Evolutionary conservation across 2,113 vertebrate genomes (phyloP), one percentile per base, ranked within the genome.

Genomic region (Varanus komodoensis): DNA sequence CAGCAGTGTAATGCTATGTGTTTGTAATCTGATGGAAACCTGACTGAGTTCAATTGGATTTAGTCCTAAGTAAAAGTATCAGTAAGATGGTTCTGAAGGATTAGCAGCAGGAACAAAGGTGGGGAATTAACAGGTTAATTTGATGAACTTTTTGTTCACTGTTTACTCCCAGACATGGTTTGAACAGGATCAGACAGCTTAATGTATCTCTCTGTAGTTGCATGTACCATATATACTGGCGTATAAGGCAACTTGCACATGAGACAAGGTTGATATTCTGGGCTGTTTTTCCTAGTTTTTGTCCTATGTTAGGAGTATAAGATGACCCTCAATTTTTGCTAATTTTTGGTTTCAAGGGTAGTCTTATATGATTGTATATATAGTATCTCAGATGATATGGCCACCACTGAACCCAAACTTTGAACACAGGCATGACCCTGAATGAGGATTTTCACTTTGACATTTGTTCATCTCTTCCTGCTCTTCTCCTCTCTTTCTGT

Each of bases 361-460:
- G 38, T 44, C 38, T 44, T 44, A 44, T 44, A 44, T 3, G 38
- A 44, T 44, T 1, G 38, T 44, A 44, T 44, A 44, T 44, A 44
- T 44, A 44, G 38, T 44, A 44, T 85, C 73, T 73, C 29, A 52
- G 0, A 73, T n/a, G 68, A 6, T 73, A 19, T 23, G 21, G 44
- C 19, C n/a, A 71, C 54, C 19, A 52, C 80, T 74, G 27, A 25
- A 0, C 21, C 67, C 38, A 64, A 44, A 89, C 44, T 61, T 6
- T 64, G 27, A 77, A 84, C 2, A 34, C 61, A 44, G 68, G 44
- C 11, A 77, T 68, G 61, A 78, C 64, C 73, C 34, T 78, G 57
- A 89, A 67, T 34, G 19, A 89, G 61, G 38, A 61, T 67, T 75
- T 75, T 83, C 64, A 21, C 34, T 89, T 83, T 34, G 84, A 38